Base-by-base conservation (phyloP, 2,888 invertebrate genomes). In the Dryococelus australis region DNA sequence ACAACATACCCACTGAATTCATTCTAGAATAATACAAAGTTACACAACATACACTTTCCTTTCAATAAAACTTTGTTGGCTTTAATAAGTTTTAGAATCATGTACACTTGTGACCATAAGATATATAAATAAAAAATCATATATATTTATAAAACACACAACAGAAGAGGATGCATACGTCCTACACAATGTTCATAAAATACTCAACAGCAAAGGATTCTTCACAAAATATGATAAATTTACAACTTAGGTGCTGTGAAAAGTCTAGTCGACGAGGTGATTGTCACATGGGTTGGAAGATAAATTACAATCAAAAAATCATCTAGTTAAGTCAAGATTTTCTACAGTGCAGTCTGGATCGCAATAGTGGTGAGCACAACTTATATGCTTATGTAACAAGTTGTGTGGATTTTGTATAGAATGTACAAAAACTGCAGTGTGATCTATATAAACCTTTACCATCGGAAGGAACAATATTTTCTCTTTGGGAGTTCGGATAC, bases 121-220 rank as follows among this genome's bases (percentile, higher is more conserved):
- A 24, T 65, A 65, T 65, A 65, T 65, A 65, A 65, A 65, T 65
- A 65, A 65, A 65, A 65, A n/a, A 65, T 10, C 20, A 65, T n/a
- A 65, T 65, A 65, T 65, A 65, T 65, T n/a, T 65, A 65, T 65
- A 65, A 65, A 65, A 65, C 65, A 65, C 65, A 65, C 65, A 35
- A 43, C 84, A 87, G 35, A 85, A 85, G 53, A 28, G 53, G 53
- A 43, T n/a, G 43, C 84, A 84, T 84, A 84, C 43, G 47, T 43
- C 43, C 84, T 84, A 43, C 47, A 84, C 35, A 84, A 84, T 43
- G 47, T 47, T 43, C 47, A 84, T 84, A 43, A 43, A 47, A 47
- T 47, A 84, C 47, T n/a, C 35, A 28, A 35, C 35, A 35, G 43
- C 43, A 24, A 35, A 84, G 24, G 84, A 35, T 84, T 84, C 16